Base-by-base conservation (phyloP, 2,888 invertebrate genomes). In the Linhomoeus sp. region DNA sequence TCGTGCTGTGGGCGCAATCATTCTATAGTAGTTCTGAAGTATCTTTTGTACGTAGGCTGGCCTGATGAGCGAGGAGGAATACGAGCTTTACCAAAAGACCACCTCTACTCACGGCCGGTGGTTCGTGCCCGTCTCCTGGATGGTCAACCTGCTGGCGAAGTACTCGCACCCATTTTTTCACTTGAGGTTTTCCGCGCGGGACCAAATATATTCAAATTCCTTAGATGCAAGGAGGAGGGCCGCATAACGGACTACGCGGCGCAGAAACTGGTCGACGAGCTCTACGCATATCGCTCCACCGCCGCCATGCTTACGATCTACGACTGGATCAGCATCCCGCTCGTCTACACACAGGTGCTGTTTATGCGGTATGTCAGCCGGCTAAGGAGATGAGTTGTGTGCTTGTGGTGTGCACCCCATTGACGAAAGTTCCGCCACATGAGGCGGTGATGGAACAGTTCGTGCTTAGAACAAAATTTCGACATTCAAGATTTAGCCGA, bases 241-340 rank as follows among this genome's bases (percentile, higher is more conserved):
- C 19, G n/a, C 17, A 12, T 43, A 3, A 22, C 5, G 5, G 36
- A 33, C 22, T 15, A n/a, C 35, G 15, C 17, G 12, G 35, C 20
- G 12, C 35, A 35, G n/a, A 43, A 35, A n/a, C 19, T 43, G 2
- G 17, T 43, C 3, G 43, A 43, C 3, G 43, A 35, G 23, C 5
- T 43, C 17, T 43, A 43, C 23, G 43, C 33, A 20, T 43, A 35
- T 7, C 43, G 43, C 3, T 20, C 22, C 26, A 12, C n/a, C 17
- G 20, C 33, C 3, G 43, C 29, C 2, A 39, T 25, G 29, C 51
- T 64, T 36, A 61, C 57, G 47, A 58, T 59, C 5, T 68, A 61
- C 52, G 68, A 69, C 52, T 68, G 67, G 67, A 63, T 69, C 40
- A 64, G 62, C 19, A 61, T 66, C 20, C 67, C 67, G n/a, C 50